Evolutionary conservation across 2,888 invertebrate species (phyloP), one percentile per base, ranked within the genome.

Genomic region (Habrosyne pyritoides): DNA sequence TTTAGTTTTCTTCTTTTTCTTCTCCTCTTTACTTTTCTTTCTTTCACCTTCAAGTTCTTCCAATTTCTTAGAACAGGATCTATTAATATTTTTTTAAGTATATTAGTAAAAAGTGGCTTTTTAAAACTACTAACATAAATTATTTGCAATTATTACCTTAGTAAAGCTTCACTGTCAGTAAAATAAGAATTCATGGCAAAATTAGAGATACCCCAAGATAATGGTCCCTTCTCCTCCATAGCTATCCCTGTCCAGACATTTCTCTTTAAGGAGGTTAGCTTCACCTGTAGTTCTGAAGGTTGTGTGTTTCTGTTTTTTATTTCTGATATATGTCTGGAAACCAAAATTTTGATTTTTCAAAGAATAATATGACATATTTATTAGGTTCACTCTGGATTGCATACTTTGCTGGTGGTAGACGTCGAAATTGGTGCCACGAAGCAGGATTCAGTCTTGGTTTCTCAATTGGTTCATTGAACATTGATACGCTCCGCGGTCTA

Each of bases 191-290:
- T 88, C 79, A 93, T 91, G 5, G 94, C 92, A 74, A 94, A 90
- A 70, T 88, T 93, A 12, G 95, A 94, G 54, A 94, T 89, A 8
- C 95, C 95, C 96, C 96, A 96, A 0, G 95, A 95, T 21, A 96
- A 67, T 0, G 96, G 95, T 51, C 87, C 90, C 71, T 90, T 93
- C 22, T 88, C 88, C 63, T 88, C 93, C 67, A 58, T 85, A 66
- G 87, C 88, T 26, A 93, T 83, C 5, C 96, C 96, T 2, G 95
- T 95, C 97, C 97, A 97, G 50, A 96, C 93, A 84, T 95, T 95
- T 79, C 95, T 95, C 75, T 95, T 95, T 26, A 96, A 77, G 0
- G 95, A 93, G 59, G 93, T 93, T 6, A 96, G 81, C 78, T 95
- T 96, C 7, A 95, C 93, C 83, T 96, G 95, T 48, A 95, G 90